phyloP scores from a whole-genome alignment of 2,113 vertebrate species.

The Notothenia coriiceps region DNA sequence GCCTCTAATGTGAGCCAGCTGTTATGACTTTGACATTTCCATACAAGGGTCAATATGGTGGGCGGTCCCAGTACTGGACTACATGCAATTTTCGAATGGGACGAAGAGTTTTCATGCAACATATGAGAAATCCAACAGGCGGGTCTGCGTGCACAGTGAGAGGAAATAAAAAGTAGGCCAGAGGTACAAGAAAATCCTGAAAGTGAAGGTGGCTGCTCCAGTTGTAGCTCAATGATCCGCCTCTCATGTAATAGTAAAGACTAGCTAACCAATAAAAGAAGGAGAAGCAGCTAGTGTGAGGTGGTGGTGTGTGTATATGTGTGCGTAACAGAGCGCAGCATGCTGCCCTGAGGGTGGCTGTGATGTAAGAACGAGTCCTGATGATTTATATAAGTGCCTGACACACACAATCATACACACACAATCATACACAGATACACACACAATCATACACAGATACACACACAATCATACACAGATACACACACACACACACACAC shows the following conservation, averaged over 20 bases:
- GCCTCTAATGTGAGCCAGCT: slow-evolving; percentile 6
- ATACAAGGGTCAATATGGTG: not conserved
- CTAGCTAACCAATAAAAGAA: slow-evolving; percentile 25
- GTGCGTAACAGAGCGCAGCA: slow-evolving; percentile 17
- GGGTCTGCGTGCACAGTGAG: not conserved
- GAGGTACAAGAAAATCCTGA: not conserved
- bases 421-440: no score
- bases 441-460: no score
- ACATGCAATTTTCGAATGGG: not conserved
- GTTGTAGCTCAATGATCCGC: not conserved
- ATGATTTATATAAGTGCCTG: slow-evolving; percentile 49
- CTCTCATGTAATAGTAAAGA: slow-evolving; percentile 20
- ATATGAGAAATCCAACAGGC: not conserved
- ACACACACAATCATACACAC: no score
- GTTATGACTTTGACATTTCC: slow-evolving; percentile 33
- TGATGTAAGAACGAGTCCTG: slow-evolving; percentile 61
- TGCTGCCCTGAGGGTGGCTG: slow-evolving; percentile 38
- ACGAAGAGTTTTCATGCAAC: slow-evolving; percentile 5
- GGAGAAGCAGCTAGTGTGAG: slow-evolving; percentile 35
- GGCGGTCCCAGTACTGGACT: not conserved
- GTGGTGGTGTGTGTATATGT: not conserved
- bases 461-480: no score
- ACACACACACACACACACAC: no score
- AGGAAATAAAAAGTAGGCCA: not conserved
- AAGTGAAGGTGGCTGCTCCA: not conserved